These are phyloP conservation scores for Drosophila nigrodunni DNA, from an alignment of 1,140 invertebrate genomes.

Conservation along the genomic window DNA sequence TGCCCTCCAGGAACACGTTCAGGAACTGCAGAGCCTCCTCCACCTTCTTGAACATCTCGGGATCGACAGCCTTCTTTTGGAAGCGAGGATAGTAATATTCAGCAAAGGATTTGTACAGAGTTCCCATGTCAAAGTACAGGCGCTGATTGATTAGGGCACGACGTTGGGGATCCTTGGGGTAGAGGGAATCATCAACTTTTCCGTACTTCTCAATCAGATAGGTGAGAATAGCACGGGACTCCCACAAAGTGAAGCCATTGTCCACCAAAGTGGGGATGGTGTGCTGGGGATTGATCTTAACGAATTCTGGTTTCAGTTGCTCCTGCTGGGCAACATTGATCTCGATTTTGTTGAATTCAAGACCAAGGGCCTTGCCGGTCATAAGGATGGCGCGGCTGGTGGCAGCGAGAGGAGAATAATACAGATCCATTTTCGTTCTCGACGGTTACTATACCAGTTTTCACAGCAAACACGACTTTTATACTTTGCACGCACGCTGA, in stretches of 20 bases:
- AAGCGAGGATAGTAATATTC: constrained; percentile 54
- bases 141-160: constrained; percentile 86
- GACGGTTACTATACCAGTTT: neutral
- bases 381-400: constrained; percentile 84
- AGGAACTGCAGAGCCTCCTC: constrained; percentile 45
- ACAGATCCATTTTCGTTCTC: constrained; percentile 47
- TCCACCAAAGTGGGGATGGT: constrained; percentile 73
- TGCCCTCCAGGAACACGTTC: constrained; percentile 48
- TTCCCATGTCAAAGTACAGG: constrained; percentile 87
- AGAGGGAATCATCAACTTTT: constrained; percentile 85
- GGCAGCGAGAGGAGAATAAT: constrained; percentile 53
- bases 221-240: constrained; percentile 66
- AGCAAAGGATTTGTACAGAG: constrained; percentile 79
- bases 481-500: constrained; percentile 12
- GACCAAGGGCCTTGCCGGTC: constrained; percentile 81
- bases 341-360: constrained; percentile 83
- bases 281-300: constrained; percentile 78
- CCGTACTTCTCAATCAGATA: constrained; percentile 71
- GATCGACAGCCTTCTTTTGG: constrained; percentile 24
- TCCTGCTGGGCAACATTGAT: constrained; percentile 87
- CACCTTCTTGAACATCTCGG: constrained; percentile 38
- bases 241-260: constrained; percentile 61
- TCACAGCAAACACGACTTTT: neutral
- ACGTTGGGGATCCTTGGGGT: constrained; percentile 86
- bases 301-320: constrained; percentile 88